Base-by-base conservation (phyloP, 2,888 invertebrate species). In the Cephus rjabovi region DNA sequence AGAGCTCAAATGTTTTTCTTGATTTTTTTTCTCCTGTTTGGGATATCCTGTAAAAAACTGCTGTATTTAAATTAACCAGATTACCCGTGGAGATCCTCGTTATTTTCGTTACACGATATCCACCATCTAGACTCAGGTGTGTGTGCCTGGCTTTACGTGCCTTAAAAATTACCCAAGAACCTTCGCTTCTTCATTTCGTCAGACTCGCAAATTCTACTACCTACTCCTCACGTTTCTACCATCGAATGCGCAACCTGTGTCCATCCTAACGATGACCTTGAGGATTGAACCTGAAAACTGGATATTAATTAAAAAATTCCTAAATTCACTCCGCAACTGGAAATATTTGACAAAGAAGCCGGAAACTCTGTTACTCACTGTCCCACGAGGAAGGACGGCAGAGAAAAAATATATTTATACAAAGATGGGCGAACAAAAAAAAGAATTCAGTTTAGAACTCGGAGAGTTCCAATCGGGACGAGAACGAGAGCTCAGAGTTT, bases 401-500 rank as follows among this genome's bases (percentile, higher is more conserved):
- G 56, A 56, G 56, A 56, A 23, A 56, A 56, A 56, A 56, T 37
- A 37, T 56, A 56, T 56, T 56, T 56, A 9, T 56, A 56, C 6
- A 56, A 23, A 56, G 23, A 56, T 23, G 9, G 56, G 11, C 11
- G 74, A n/a, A n/a, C 3, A 12, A 34, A 37, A 74, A 74, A 74
- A 77, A 77, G 35, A 77, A 69, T 75, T 75, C 34, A 71, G 71
- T 33, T 69, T 69, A 77, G 74, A 77, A 77, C 70, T 56, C 70
- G 68, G 73, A 73, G 75, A 78, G 76, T 76, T 78, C 76, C 74
- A 76, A 79, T 79, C 74, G 79, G 70, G 79, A 76, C 33, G 70
- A 76, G 70, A 76, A 79, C 75, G 79, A 79, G 78, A 76, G 80
- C 80, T 76, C 74, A 74, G 79, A 85, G 84, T 84, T 86, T 83